Conservation (phyloP, 2,888 invertebrate genomes). For the Trissolcus japonicus region DNA sequence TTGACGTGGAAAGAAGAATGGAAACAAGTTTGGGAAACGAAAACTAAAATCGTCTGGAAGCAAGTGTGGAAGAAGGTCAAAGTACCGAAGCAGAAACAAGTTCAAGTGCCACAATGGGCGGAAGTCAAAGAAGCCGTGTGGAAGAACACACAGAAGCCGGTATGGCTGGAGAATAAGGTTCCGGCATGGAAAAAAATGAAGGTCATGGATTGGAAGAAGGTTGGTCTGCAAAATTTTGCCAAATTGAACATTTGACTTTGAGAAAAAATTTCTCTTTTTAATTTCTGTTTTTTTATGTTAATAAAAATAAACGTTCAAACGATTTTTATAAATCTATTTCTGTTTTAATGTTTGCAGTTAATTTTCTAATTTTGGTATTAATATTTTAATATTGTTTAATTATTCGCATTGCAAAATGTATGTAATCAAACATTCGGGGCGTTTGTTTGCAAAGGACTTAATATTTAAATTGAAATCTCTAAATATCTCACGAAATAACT, state of each 20-base stretch:
- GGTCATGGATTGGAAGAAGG: slow-evolving; percentile 83
- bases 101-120: slow-evolving; percentile 83
- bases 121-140: slow-evolving; percentile 87
- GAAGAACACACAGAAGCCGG: slow-evolving; percentile 85
- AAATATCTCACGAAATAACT: slow-evolving; percentile 27
- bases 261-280: not conserved
- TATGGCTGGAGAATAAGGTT: slow-evolving; percentile 78
- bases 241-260: not conserved
- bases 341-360: too few relatives aligned
- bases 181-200: slow-evolving; percentile 85
- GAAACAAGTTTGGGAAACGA: slow-evolving; percentile 86
- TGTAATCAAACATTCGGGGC: too few relatives aligned
- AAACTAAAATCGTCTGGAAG: slow-evolving; percentile 85
- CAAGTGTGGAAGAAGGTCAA: slow-evolving; percentile 86
- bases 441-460: not conserved
- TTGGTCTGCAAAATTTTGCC: slow-evolving; percentile 60
- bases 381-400: not conserved
- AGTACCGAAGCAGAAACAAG: slow-evolving; percentile 78
- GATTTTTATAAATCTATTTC: not conserved
- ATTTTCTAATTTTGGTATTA: not conserved
- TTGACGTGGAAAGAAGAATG: slow-evolving; percentile 90
- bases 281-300: not conserved
- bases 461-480: slow-evolving; percentile 29
- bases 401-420: not conserved
- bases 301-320: not conserved